Evolutionary conservation across 2,888 invertebrate species (phyloP).

Genomic region (Eupithecia subumbrata): DNA sequence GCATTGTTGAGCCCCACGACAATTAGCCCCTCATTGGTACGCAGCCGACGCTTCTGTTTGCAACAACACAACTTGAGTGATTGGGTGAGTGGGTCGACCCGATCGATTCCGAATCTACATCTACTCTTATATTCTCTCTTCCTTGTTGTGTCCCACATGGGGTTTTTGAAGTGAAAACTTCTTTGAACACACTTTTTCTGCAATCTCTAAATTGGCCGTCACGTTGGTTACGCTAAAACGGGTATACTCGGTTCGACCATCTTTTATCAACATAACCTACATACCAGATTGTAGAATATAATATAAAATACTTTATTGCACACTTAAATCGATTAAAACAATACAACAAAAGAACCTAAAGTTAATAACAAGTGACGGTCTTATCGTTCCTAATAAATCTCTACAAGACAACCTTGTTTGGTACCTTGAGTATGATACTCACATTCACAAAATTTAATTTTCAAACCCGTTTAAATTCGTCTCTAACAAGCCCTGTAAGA

Average conservation of each 20-base stretch:
- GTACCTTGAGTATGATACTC: neutral
- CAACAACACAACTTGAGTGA: conserved; percentile 51
- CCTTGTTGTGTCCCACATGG: neutral
- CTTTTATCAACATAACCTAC: neutral
- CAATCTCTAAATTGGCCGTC: neutral
- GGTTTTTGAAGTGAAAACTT: neutral
- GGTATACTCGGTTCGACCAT: neutral
- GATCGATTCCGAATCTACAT: neutral
- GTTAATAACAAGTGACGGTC: no score
- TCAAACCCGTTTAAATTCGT: neutral
- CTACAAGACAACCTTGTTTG: no score
- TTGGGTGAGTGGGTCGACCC: conserved; percentile 32
- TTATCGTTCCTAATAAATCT: no score
- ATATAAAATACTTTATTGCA: no score
- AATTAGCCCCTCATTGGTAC: conserved; percentile 61
- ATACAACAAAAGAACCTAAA: no score
- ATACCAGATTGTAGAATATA: neutral
- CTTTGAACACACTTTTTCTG: neutral
- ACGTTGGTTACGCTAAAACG: neutral
- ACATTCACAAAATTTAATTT: neutral
- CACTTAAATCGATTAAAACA: no score
- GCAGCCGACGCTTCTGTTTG: conserved; percentile 52
- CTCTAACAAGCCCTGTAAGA: neutral
- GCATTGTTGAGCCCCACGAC: conserved; percentile 32
- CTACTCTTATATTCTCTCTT: neutral